Conservation (phyloP, 2,797 vertebrate species). For the Pagetopsis macropterus region DNA sequence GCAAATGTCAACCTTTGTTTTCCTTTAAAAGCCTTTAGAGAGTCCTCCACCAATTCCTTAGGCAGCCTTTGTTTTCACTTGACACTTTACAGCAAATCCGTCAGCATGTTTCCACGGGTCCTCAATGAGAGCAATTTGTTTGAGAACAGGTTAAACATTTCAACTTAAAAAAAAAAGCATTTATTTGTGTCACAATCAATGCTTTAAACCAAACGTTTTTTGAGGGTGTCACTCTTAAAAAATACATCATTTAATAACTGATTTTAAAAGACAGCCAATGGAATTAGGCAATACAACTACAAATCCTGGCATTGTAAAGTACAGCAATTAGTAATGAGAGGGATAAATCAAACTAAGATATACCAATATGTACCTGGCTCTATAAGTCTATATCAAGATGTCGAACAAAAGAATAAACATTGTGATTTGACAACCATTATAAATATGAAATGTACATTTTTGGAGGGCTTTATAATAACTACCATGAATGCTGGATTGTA, state of each 20-base stretch:
- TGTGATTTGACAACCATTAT: background rate
- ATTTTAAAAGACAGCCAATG: background rate
- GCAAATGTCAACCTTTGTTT: constrained; percentile 46
- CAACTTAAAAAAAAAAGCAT: background rate
- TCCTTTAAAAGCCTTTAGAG: background rate
- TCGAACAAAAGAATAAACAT: too few relatives aligned
- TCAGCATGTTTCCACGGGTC: background rate
- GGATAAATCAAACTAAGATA: background rate
- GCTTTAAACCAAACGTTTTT: background rate
- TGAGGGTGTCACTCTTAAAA: background rate
- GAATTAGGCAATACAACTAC: background rate
- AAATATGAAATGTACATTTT: background rate
- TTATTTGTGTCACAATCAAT: background rate
- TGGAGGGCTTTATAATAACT: background rate
- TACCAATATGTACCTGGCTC: background rate
- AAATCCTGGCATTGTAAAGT: background rate
- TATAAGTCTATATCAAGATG: background rate
- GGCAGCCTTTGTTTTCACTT: background rate
- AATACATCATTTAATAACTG: background rate
- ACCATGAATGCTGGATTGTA: background rate
- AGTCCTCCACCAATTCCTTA: constrained; percentile 7
- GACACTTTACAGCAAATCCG: background rate
- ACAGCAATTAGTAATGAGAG: background rate
- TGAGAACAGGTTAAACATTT: background rate
- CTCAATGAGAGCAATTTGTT: background rate